Base-by-base conservation (phyloP, 2,797 vertebrate species). In the Balearica regulorum region DNA sequence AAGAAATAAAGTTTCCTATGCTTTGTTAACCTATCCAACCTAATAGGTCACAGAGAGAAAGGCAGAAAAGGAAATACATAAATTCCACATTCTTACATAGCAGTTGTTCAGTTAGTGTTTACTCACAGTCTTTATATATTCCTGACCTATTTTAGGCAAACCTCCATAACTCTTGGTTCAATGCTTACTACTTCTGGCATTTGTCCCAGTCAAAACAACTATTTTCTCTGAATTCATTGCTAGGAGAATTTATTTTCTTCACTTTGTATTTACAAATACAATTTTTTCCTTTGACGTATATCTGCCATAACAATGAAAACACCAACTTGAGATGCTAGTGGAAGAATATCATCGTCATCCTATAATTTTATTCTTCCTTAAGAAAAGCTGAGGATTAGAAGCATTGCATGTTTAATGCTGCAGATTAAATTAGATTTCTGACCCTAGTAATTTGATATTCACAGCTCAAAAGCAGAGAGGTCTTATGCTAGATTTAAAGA, bases 371-470 rank as follows among this genome's bases (percentile, higher is more conserved):
- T 61, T 70, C 49, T 75, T 84, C 25, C 39, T 83, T 85, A 64
- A 83, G 61, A 93, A 85, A 89, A 83, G 8, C 8, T 17, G 7
- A 83, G 39, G 37, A 83, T 81, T 85, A 71, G 79, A 90, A 79
- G 25, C 44, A 53, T 2, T 53, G 9, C 39, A 62, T 55, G 25
- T 61, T 73, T 82, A 90, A 92, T 73, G 77, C 26, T 35, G 69
- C 46, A 88, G 46, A 81, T n/a, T 19, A 94, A 95, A 90, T 93
- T 78, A 89, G 66, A 83, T 61, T 93, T 78, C 48, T 84, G 85
- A 95, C 77, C 75, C 73, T 70, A 84, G 86, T 78, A 35, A 91
- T 83, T 90, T 75, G 37, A 95, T 84, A 95, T 48, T 88, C 83
- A 93, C 62, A 88, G 61, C 65, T 68, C 69, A 93, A 94, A 91